Conservation (phyloP, 2,797 vertebrate genomes). For the Pelobates cultripes region DNA sequence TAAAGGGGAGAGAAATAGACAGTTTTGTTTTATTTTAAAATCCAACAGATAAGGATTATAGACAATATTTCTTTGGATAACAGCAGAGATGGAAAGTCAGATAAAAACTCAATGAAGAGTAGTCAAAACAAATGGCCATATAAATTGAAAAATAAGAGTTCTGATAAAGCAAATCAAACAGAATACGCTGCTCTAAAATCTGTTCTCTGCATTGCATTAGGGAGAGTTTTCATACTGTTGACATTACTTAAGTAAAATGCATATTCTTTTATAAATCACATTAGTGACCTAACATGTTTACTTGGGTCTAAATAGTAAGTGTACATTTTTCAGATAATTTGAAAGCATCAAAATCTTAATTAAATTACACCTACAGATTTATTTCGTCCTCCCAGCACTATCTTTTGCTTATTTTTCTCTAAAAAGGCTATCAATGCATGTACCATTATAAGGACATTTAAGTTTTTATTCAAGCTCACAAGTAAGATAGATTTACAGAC, state of each 20-base stretch:
- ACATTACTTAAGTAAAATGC: background rate
- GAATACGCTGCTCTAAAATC: background rate
- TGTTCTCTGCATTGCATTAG: constrained; percentile 27
- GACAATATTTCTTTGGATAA: constrained; percentile 12
- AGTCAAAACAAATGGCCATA: background rate
- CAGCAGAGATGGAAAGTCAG: background rate
- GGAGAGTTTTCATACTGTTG: constrained; percentile 34
- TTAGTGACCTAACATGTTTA: constrained; percentile 26
- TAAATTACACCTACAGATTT: constrained; percentile 12
- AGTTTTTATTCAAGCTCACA: background rate
- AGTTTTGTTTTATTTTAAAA: constrained; percentile 18
- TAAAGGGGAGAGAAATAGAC: constrained; percentile 5
- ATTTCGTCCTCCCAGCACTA: background rate
- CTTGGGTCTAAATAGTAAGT: constrained; percentile 17
- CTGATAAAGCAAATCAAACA: background rate
- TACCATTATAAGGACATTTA: background rate
- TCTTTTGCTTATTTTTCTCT: constrained; percentile 4
- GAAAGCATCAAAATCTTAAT: background rate
- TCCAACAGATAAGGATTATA: background rate
- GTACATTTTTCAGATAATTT: constrained; percentile 13
- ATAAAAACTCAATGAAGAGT: constrained; percentile 3
- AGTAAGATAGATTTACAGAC: too few relatives aligned
- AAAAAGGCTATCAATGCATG: constrained; percentile 26
- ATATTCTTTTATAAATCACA: constrained; percentile 14
- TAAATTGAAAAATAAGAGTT: background rate